These are phyloP conservation scores for Podarcis siculus DNA, from an alignment of 2,797 vertebrate genomes.

Conservation along the genomic window DNA sequence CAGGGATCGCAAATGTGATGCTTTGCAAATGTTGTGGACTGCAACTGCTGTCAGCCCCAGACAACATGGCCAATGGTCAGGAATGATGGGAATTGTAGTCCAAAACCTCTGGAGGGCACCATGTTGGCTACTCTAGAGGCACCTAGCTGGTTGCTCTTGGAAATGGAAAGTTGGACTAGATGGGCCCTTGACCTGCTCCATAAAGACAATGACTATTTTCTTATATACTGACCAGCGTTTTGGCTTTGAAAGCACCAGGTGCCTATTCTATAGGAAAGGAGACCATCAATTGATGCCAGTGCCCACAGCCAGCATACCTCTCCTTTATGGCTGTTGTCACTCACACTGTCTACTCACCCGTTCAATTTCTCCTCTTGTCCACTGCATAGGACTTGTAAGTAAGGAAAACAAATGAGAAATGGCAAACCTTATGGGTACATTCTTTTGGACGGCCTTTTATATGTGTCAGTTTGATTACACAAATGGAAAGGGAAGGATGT, in stretches of 20 bases:
- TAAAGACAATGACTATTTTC: background rate
- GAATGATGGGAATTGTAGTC: background rate
- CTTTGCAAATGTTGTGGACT: background rate
- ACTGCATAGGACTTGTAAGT: constrained; percentile 23
- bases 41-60: background rate
- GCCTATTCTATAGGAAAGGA: background rate
- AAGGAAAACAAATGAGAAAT: constrained; percentile 27
- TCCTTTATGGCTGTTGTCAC: constrained; percentile 2
- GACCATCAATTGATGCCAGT: background rate
- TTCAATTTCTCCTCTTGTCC: background rate
- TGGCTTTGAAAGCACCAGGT: background rate
- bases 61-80: background rate
- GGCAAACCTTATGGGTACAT: background rate
- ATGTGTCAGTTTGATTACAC: constrained; percentile 6
- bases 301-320: background rate
- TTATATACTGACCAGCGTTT: background rate
- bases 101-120: background rate
- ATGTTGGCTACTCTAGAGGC: background rate
- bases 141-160: background rate
- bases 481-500: constrained; percentile 1
- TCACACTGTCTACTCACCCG: background rate
- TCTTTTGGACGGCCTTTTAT: constrained; percentile 26
- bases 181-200: background rate
- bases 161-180: background rate
- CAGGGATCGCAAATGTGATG: background rate